Evolutionary conservation across 2,113 vertebrate species (phyloP).

Genomic region (Oryzias javanicus): DNA sequence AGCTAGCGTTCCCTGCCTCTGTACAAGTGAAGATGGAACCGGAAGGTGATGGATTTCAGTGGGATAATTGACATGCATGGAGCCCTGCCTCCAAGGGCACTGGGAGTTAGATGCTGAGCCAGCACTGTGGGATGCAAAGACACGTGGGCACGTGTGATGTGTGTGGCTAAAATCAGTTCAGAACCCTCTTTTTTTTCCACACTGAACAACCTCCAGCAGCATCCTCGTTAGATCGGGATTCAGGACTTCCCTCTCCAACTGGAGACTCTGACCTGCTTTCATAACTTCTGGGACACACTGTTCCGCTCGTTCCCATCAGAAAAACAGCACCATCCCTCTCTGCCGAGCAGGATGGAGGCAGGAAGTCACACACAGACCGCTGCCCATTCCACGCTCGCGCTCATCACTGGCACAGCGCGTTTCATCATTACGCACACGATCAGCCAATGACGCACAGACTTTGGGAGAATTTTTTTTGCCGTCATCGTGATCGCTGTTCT

Average conservation of each 20-base stretch:
- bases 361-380: constrained; percentile 11
- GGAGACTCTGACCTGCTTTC: constrained; percentile 1
- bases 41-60: constrained; percentile 9
- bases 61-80: constrained; percentile 59
- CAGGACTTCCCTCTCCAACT: not conserved
- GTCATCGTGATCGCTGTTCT: constrained; percentile 46
- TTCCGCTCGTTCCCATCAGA: constrained; percentile 11
- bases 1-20: too few relatives aligned
- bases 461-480: constrained; percentile 46
- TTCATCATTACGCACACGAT: constrained; percentile 62
- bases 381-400: constrained; percentile 10
- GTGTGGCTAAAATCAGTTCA: constrained; percentile 19
- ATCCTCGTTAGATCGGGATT: not conserved
- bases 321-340: constrained; percentile 5
- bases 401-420: constrained; percentile 23
- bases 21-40: too few relatives aligned
- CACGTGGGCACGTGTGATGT: constrained; percentile 2
- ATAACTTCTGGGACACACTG: constrained; percentile 9
- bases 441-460: constrained; percentile 64
- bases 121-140: constrained; percentile 47
- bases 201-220: not conserved
- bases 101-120: constrained; percentile 53
- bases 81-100: constrained; percentile 59
- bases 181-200: not conserved
- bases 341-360: constrained; percentile 8